Base-by-base conservation (phyloP, 2,113 vertebrate genomes). In the Bungarus multicinctus region DNA sequence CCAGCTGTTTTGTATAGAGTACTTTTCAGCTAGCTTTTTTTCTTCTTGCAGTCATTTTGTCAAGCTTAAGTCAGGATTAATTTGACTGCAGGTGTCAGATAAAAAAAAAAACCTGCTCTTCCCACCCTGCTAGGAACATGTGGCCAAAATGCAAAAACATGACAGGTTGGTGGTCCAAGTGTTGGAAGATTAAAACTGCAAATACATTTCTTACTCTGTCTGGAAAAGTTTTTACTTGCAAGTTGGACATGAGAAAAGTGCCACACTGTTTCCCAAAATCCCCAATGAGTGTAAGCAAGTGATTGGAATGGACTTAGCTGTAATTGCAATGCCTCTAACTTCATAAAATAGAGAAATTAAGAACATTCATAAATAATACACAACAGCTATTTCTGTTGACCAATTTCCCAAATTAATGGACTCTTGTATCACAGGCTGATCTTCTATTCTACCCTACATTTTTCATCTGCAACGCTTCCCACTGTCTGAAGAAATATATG, bases 381-480 rank as follows among this genome's bases (percentile, higher is more conserved):
- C 93, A 96, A 98, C 97, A 95, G 96, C 97, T 97, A 91, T 97
- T 34, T 94, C 96, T 97, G 97, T 98, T 98, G 97, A 97, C 95
- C 96, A 94, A 93, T 88, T 87, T 95, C 97, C 94, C 98, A 98
- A 98, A 98, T 96, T 96, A 98, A 97, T 96, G 97, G 97, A 97
- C 97, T 98, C 97, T 97, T 96, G 97, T 98, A 94, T 94, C 98
- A 96, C 96, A 92, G 87, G 95, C 97, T 96, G 50, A 95, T 95
- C 97, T 97, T 96, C 95, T 95, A 98, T 98, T 97, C 97, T 97
- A 97, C 97, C 97, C 96, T 90, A 97, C 97, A 97, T 96, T 98
- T 97, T 95, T 95, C 98, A 99, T 99, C 98, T 99, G 98, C 94
- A 97, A 97, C 96, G 98, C 98, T 98, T 98, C 98, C 98, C 97